Base-by-base conservation (phyloP, 2,113 vertebrate genomes). In the Oreotrochilus melanogaster region DNA sequence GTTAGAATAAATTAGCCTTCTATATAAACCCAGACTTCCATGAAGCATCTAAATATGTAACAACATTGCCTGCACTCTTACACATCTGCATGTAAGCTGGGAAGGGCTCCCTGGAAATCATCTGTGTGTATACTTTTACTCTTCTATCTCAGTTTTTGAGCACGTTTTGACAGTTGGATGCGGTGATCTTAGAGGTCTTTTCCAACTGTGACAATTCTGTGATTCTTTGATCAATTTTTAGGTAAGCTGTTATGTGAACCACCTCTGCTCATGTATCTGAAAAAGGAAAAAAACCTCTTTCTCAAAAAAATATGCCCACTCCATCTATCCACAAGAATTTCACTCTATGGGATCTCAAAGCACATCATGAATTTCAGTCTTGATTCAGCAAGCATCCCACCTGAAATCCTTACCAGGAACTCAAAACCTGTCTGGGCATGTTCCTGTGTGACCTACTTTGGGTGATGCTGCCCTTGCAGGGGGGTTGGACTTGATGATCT, bases 331-430 rank as follows among this genome's bases (percentile, higher is more conserved):
- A 53, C 7, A 37, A 47, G 37, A 69, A 86, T 60, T 85, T 64
- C 24, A 51, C 9, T 27, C 18, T 39, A 53, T 71, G 39, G 17
- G 21, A 50, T 42, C 24, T 69, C 54, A 45, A 79, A 56, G 10
- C 11, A n/a, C 7, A 16, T 33, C 18, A 58, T 3, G 12, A 58
- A 28, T 47, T 81, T 71, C n/a, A 66, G 73, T 71, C 57, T 21
- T 13, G 16, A 39, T 57, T 85, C 30, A 57, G 25, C 23, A 91
- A 89, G 43, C 12, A 60, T 28, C 8, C 1, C 7, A 8, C 23
- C 25, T 65, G 33, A 37, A 18, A 74, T 31, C 54, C 47, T 74
- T 0, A 0, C 27, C 71, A 74, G 7, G 1, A 71, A 27, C 39
- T 39, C 39, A 39, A 39, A 39, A 39, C 39, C 39, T 39, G 39